Evolutionary conservation across 2,113 vertebrate genomes (phyloP), one percentile per base, ranked within the genome.

Genomic region (Pachyramphus minor): DNA sequence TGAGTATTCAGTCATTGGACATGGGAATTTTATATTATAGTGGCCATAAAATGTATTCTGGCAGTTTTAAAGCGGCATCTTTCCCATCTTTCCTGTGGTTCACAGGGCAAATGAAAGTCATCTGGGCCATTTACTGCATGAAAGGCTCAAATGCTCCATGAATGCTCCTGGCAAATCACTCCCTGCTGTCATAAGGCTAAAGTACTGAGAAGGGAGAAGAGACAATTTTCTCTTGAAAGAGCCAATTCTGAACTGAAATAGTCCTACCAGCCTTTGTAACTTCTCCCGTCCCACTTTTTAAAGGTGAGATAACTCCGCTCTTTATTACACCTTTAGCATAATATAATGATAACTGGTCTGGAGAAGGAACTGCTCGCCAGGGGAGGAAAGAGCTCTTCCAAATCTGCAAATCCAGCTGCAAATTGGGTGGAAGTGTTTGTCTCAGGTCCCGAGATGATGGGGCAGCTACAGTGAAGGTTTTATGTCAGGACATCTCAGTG

Each of bases 21-120:
- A 6, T 3, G 22, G 8, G 23, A 20, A 15, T 52, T 91, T 78
- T 41, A 3, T 52, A 30, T 84, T 39, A 33, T 12, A 78, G 59
- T 0, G 0, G 11, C 39, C 41, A 64, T 58, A 45, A 47, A 80
- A 45, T 4, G 12, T 0, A 0, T 82, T 55, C 23, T 37, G 73
- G 35, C 64, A 24, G 19, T 19, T 91, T 37, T 64, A 41, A 81
- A 84, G 47, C 21, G n/a, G 12, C 45, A 21, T 63, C 31, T 91
- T 59, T 68, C 25, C 47, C 39, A 20, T 63, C 35, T 89, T 52
- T 64, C 21, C 52, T n/a, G 16, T 41, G 56, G 76, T 58, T 89
- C 62, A 87, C 60, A 89, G 69, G 53, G 31, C 73, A 94, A 77
- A 56, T 39, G 20, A 47, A 87, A 91, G 42, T 80, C 37, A 14